These are phyloP conservation scores for Centropus unirufus DNA, from an alignment of 2,113 vertebrate genomes.

Conservation along the genomic window DNA sequence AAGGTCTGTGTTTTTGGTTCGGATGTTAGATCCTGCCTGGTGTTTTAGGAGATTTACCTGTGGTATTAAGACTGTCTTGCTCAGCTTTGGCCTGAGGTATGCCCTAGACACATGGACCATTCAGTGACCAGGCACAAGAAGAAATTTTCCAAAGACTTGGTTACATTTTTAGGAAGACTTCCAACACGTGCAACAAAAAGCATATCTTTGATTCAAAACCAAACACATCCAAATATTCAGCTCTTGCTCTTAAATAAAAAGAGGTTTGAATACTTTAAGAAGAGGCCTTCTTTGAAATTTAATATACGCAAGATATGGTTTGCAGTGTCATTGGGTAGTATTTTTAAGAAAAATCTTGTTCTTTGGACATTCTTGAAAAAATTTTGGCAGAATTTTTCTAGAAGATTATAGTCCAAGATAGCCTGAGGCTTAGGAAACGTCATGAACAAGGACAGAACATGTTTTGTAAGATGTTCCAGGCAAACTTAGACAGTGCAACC, in stretches of 20 bases:
- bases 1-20: neutral
- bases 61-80: neutral
- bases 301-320: neutral
- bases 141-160: neutral
- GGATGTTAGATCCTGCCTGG: neutral
- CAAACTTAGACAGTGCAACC: neutral
- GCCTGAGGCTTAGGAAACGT: neutral
- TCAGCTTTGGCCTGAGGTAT: neutral
- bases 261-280: neutral
- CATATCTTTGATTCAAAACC: neutral
- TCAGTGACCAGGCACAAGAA: neutral
- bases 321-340: neutral
- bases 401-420: neutral
- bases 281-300: neutral
- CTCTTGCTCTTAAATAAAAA: neutral
- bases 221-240: neutral
- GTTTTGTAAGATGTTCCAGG: neutral
- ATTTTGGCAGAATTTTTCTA: neutral
- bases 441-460: neutral
- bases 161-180: neutral
- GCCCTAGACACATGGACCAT: accelerated
- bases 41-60: neutral
- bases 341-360: neutral
- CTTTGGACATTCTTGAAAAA: neutral
- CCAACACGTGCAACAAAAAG: neutral